These are phyloP conservation scores for Tarsius wallacei DNA, from an alignment of 2,797 vertebrate genomes.

Conservation along the genomic window DNA sequence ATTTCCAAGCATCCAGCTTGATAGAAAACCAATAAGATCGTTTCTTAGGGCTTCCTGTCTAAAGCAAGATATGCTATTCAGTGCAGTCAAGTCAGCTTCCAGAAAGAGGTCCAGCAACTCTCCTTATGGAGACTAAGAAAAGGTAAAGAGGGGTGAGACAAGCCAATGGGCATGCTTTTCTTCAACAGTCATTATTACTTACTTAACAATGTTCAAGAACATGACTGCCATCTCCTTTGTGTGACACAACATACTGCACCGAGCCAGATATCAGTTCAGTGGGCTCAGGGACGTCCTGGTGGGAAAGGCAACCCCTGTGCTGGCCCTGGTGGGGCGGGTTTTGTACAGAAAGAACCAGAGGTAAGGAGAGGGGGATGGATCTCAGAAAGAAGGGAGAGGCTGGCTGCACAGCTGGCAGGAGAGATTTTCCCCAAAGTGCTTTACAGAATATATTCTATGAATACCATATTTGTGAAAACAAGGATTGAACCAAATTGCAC, in stretches of 20 bases:
- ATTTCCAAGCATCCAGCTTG: conserved; percentile 16
- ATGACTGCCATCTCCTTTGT: not conserved
- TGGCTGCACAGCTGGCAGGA: not conserved
- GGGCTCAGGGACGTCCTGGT: not conserved
- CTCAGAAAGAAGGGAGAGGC: not conserved
- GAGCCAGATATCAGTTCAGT: not conserved
- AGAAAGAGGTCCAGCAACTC: not conserved
- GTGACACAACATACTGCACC: no score
- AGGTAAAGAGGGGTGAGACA: not conserved
- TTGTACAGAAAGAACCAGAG: not conserved
- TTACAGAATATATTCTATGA: not conserved
- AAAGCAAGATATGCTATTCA: not conserved
- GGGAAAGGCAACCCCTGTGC: not conserved
- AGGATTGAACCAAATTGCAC: not conserved
- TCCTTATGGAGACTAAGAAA: not conserved
- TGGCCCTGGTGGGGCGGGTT: not conserved
- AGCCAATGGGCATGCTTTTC: not conserved
- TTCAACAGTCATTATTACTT: not conserved
- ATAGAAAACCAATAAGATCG: not conserved
- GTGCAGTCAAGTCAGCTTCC: not conserved
- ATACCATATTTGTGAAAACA: not conserved
- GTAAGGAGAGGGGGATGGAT: rapidly evolving
- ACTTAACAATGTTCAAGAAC: not conserved
- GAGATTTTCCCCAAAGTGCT: not conserved
- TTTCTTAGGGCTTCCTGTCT: not conserved